phyloP scores from a whole-genome alignment of 92 coral and sea anemone species.

The Micromussa lordhowensis region DNA sequence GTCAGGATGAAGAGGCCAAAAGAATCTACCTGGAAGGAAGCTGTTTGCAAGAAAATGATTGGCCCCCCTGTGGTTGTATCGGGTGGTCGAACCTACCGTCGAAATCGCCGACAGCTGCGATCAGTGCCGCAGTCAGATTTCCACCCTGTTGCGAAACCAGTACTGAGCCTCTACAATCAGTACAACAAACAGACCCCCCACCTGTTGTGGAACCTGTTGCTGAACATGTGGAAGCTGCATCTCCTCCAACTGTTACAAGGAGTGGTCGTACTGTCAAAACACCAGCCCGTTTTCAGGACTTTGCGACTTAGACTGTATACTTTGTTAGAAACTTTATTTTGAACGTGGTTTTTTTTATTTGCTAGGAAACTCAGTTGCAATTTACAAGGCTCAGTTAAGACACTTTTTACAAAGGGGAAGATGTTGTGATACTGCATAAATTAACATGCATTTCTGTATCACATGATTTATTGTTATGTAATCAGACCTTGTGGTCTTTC shows the following conservation, averaged over 20 bases:
- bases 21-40: conserved; percentile 8
- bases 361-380: background rate
- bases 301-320: background rate
- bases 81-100: background rate
- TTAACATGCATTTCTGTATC: too few relatives aligned
- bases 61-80: background rate
- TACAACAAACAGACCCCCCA: too few relatives aligned
- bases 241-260: background rate
- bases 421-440: background rate
- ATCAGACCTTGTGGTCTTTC: too few relatives aligned
- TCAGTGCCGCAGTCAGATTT: background rate
- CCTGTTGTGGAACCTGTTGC: too few relatives aligned
- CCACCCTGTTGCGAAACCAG: background rate
- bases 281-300: conserved; percentile 16
- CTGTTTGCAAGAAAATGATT: conserved; percentile 2
- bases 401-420: background rate
- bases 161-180: background rate
- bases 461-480: too few relatives aligned
- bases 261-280: background rate
- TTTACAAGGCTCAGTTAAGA: background rate
- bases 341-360: background rate
- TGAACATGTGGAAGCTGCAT: background rate
- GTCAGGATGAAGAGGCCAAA: conserved; percentile 41
- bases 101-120: background rate
- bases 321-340: background rate